phyloP scores from a whole-genome alignment of 2,797 vertebrate genomes.

The Gastrophryne carolinensis region DNA sequence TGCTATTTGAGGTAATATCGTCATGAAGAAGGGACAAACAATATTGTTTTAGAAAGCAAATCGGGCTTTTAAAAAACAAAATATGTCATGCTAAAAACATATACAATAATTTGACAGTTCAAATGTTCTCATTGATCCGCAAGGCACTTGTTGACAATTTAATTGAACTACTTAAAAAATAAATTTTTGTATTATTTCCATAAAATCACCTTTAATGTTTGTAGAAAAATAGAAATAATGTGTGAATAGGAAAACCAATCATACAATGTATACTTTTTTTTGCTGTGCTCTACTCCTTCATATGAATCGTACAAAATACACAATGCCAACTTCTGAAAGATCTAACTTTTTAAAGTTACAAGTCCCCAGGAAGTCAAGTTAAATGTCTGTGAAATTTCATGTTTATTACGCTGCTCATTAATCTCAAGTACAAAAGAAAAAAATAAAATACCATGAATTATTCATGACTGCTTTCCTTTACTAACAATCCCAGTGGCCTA shows the following conservation, averaged over 20 bases:
- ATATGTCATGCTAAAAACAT: too few species aligned
- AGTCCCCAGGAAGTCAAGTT: conserved; percentile 54
- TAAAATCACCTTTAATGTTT: too few species aligned
- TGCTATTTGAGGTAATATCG: too few species aligned
- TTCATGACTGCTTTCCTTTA: conserved; percentile 47
- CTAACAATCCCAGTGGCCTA: conserved; percentile 45
- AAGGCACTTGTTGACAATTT: too few species aligned
- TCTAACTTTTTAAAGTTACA: conserved; percentile 29
- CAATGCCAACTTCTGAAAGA: conserved; percentile 17
- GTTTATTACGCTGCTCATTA: conserved; percentile 58
- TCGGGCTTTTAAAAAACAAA: too few species aligned
- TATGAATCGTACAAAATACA: neutral
- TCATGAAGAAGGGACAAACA: too few species aligned
- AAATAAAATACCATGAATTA: conserved; percentile 53
- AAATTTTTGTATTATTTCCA: too few species aligned
- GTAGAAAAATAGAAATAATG: too few species aligned
- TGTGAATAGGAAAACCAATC: neutral
- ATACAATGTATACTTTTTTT: neutral
- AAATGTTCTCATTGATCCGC: too few species aligned
- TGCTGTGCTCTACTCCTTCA: neutral
- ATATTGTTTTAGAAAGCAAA: too few species aligned
- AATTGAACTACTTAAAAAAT: too few species aligned
- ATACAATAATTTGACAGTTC: too few species aligned
- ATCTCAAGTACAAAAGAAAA: conserved; percentile 52
- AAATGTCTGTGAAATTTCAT: conserved; percentile 55